Percentiles rank a stretch among this genome's conserved stretches.
These are phyloP conservation scores for Ectropis crepuscularia DNA, from an alignment of 2,888 invertebrate species.

Conservation along the genomic window DNA sequence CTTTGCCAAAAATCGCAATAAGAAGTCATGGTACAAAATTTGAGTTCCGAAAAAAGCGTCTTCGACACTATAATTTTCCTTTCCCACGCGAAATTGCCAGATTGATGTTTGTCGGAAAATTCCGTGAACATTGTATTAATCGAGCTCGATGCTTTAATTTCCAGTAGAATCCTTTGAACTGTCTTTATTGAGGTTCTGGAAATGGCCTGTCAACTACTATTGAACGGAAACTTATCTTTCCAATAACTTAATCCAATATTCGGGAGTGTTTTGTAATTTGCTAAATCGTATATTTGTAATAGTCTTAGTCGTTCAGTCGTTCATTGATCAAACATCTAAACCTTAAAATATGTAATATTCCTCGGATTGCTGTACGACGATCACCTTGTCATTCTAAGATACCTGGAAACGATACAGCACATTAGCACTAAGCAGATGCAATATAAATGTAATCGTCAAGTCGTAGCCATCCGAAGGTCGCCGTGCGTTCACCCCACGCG, in stretches of 20 bases:
- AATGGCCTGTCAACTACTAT: conserved; percentile 3
- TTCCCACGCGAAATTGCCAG: conserved; percentile 4
- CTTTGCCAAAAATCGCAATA: too few relatives aligned
- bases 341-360: too few relatives aligned
- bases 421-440: background rate
- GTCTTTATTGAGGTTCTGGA: conserved; percentile 3
- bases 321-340: too few relatives aligned
- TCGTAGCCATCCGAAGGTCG: conserved; percentile 5
- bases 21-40: too few relatives aligned
- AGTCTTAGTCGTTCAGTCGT: background rate
- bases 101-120: conserved; percentile 10
- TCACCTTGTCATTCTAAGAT: background rate
- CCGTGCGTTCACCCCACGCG: conserved; percentile 4
- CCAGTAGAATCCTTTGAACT: conserved; percentile 2
- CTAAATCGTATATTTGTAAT: background rate
- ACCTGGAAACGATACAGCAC: too few relatives aligned
- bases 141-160: conserved; percentile 6
- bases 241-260: background rate
- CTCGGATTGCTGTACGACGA: too few relatives aligned
- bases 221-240: conserved; percentile 1
- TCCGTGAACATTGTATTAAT: conserved; percentile 13
- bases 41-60: conserved; percentile 5
- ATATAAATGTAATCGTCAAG: conserved; percentile 2
- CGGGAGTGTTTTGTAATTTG: background rate
- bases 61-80: conserved; percentile 14